Evolutionary conservation across 2,797 vertebrate species (phyloP).

Genomic region (Peromyscus attwateri): DNA sequence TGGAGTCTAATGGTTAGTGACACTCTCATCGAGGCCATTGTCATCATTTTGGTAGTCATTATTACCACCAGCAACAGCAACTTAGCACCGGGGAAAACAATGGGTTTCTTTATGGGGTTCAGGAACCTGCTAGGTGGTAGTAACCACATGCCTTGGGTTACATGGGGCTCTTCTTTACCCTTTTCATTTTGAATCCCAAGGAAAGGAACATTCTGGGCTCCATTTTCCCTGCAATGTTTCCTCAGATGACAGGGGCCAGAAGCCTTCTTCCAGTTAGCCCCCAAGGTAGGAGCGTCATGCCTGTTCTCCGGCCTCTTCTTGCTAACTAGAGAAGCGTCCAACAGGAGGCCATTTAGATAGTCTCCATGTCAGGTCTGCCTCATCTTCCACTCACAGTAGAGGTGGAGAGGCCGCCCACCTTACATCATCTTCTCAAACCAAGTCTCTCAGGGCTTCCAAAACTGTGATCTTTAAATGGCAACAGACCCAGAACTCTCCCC

Average conservation of each 20-base stretch:
- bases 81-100: fast-evolving
- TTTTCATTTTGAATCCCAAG: neutral
- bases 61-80: neutral
- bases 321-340: neutral
- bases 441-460: neutral
- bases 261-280: neutral
- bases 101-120: neutral
- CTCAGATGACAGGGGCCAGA: neutral
- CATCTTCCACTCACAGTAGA: neutral
- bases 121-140: too few species aligned
- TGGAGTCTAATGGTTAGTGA: neutral
- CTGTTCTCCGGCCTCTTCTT: neutral
- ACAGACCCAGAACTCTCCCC: conserved; percentile 12
- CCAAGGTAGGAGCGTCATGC: too few species aligned
- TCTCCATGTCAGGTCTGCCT: neutral
- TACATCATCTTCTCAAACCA: neutral
- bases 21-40: neutral
- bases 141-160: neutral
- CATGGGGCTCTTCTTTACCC: neutral
- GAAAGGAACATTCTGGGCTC: neutral
- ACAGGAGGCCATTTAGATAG: neutral
- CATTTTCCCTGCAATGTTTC: neutral
- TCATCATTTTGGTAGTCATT: neutral
- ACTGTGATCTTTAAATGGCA: neutral
- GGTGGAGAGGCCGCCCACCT: neutral